Evolutionary conservation across 2,888 invertebrate genomes (phyloP).

Genomic region (Trissolcus japonicus): DNA sequence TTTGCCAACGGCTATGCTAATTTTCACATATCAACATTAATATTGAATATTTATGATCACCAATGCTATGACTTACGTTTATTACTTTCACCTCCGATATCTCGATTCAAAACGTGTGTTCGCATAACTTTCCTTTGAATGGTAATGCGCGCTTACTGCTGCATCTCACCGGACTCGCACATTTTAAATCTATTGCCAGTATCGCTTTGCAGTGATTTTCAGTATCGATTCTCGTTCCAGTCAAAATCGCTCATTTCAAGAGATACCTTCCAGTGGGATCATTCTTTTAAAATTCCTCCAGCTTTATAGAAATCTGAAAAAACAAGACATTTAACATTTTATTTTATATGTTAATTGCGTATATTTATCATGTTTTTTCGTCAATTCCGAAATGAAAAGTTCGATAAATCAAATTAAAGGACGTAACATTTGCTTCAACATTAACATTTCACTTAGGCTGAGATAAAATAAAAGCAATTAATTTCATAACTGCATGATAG

Average conservation of each 20-base stretch:
- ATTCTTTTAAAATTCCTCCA: background rate
- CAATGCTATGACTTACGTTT: constrained; percentile 73
- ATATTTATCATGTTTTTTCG: too few relatives aligned
- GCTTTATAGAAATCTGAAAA: too few relatives aligned
- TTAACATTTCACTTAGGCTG: constrained; percentile 6
- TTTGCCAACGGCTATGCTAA: constrained; percentile 72
- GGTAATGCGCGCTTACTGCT: constrained; percentile 56
- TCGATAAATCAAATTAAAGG: background rate
- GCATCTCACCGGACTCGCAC: constrained; percentile 45
- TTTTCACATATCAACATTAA: constrained; percentile 74
- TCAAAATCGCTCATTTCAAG: background rate
- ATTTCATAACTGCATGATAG: constrained; percentile 47
- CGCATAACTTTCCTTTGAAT: constrained; percentile 58
- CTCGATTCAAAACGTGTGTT: constrained; percentile 66
- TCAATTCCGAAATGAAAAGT: background rate
- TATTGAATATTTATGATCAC: constrained; percentile 75
- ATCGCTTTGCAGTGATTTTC: constrained; percentile 47
- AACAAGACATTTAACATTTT: too few relatives aligned
- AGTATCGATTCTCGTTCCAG: constrained; percentile 36
- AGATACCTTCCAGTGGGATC: background rate
- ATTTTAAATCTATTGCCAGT: constrained; percentile 28
- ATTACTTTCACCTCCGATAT: constrained; percentile 73
- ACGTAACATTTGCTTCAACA: constrained; percentile 1
- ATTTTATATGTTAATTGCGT: too few relatives aligned
- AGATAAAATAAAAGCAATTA: constrained; percentile 37